Base-by-base conservation (phyloP, 1,140 invertebrate species). In the Aphidius ervi region DNA sequence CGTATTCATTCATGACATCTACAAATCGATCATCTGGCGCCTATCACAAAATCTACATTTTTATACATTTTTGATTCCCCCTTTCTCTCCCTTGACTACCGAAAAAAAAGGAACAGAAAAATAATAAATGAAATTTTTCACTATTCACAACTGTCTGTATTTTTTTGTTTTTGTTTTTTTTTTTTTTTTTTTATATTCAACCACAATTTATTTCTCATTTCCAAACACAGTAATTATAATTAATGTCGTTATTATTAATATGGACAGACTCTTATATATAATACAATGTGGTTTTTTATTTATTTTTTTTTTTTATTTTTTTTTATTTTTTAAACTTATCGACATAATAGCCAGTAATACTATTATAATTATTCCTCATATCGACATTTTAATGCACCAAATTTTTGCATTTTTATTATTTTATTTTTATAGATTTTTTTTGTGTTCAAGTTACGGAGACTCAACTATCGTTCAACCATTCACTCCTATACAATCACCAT, bases 151-250 rank as follows among this genome's bases (percentile, higher is more conserved):
- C 23, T 31, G 23, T 31, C 23, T 31, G 39, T 49, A 43, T 58
- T 49, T 16, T 58, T 23, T 16, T 16, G 7, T 40, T 58, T 48
- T 40, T 49, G 6, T 9, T 42, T 41, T 54, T 54, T 40, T 54
- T 54, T 55, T 43, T 23, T 10, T 10, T 10, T 31, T 74, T 10
- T 76, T 77, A 79, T 79, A 80, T 78, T 79, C 78, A 80, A 80
- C 78, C 78, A 79, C 77, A 79, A 78, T 80, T 80, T 80, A 80
- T 80, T 80, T 79, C 74, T 79, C 77, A 76, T 77, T 80, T 78
- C 77, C 77, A 80, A 79, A 80, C 77, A 79, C 78, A 80, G 77
- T 78, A 78, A 78, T 80, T 80, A 79, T 80, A 79, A 76, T 76
- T 74, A 76, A 74, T 76, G 71, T 69, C 68, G 75, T 78, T 78